Conservation (phyloP, 2,797 vertebrate species). For the Siniperca undulata region DNA sequence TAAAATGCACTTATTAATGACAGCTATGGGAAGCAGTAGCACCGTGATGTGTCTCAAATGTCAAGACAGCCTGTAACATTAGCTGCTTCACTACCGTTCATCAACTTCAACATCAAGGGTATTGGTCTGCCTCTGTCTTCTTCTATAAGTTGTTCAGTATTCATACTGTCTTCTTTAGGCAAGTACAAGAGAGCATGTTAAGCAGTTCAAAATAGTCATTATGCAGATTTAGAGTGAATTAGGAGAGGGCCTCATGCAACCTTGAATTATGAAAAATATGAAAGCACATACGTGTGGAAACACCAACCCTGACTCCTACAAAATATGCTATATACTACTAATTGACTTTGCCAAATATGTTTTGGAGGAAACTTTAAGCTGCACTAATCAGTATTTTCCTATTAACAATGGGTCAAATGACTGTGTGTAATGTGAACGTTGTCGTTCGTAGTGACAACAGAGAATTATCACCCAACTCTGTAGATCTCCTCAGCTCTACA, state of each 20-base stretch:
- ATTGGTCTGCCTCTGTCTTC: constrained; percentile 41
- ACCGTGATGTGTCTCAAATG: constrained; percentile 57
- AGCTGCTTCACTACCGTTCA: constrained; percentile 54
- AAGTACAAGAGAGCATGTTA: constrained; percentile 52
- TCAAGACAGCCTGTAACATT: constrained; percentile 54
- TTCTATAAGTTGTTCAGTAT: constrained; percentile 59
- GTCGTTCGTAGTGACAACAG: background rate
- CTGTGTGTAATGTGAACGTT: background rate
- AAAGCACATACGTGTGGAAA: background rate
- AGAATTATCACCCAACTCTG: background rate
- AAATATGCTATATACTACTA: background rate
- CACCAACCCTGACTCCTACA: background rate
- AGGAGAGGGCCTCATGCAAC: constrained; percentile 52
- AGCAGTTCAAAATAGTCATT: constrained; percentile 70
- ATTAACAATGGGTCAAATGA: background rate
- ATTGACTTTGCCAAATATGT: constrained; percentile 6
- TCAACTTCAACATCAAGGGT: constrained; percentile 68
- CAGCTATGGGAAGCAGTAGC: constrained; percentile 27
- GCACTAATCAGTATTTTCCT: background rate
- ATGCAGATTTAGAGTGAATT: constrained; percentile 68
- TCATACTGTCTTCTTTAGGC: constrained; percentile 59
- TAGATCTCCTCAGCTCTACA: no score
- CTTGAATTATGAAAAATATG: constrained; percentile 63
- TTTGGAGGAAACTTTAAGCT: constrained; percentile 7
- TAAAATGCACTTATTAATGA: constrained; percentile 65